Evolutionary conservation across 1,140 invertebrate species (phyloP), one percentile per base, ranked within the genome.

Genomic region (Drosophila kepulauana): DNA sequence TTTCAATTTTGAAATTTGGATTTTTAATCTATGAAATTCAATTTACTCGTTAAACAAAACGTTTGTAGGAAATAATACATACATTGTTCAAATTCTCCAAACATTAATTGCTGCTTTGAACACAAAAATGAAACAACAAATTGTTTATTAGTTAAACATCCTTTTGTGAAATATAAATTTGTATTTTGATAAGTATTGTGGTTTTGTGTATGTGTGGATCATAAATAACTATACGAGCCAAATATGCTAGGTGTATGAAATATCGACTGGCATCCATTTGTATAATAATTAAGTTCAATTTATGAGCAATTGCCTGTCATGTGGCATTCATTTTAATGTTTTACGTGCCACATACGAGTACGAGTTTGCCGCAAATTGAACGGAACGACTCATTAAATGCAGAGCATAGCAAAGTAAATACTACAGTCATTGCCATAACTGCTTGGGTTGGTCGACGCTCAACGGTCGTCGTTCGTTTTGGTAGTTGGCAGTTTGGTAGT

Each of bases 311-410:
- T 58, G 65, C 30, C 30, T 68, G 56, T 61, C 66, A 41, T 59
- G 33, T 43, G 67, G 46, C 57, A 52, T 84, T 84, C 65, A 84
- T 84, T 84, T 84, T 84, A 84, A 84, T 84, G 81, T 84, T 84
- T 77, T 84, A 84, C 81, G 81, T 84, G 81, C 54, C 54, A 41
- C 54, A 41, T 57, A 57, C 16, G 33, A 5, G 13, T 6, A 84
- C 81, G 81, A 81, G 73, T 64, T 64, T 64, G 59, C 45, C 33
- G 38, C 75, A 70, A 77, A 81, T 73, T 74, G 79, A 82, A 82
- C 81, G 65, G 62, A 66, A 73, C 63, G 81, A 76, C 73, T 82
- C 81, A 84, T 84, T 84, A 84, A 84, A 80, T 79, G 63, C 81
- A 75, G 75, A 69, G 81, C 80, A 82, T 1, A 82, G 41, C n/a